Evolutionary conservation across 2,113 vertebrate genomes (phyloP).

Genomic region (Sapayoa aenigma): DNA sequence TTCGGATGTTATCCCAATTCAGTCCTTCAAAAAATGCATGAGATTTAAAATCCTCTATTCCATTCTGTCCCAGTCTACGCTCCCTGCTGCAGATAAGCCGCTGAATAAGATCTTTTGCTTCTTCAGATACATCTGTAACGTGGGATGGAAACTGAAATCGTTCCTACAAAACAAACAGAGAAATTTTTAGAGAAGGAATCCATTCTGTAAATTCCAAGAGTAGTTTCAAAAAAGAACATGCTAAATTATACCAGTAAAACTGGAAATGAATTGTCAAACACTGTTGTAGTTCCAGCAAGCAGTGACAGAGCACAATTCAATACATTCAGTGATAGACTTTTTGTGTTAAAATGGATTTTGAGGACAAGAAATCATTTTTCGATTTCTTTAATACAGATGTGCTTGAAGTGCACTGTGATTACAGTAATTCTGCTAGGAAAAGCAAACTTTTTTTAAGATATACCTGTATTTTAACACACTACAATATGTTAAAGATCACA

Average conservation of each 20-base stretch:
- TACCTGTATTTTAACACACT: background rate
- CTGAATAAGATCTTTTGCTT: conserved; percentile 95
- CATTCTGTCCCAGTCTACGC: conserved; percentile 87
- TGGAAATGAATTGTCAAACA: background rate
- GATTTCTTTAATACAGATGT: background rate
- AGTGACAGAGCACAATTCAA: background rate
- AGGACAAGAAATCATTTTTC: background rate
- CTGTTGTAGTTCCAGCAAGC: background rate
- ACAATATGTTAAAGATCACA: background rate
- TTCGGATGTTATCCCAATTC: conserved; percentile 92
- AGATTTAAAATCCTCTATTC: conserved; percentile 91
- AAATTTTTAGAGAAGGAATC: background rate
- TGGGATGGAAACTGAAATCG: conserved; percentile 96
- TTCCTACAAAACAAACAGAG: conserved; percentile 74
- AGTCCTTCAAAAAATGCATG: conserved; percentile 91
- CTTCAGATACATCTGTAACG: conserved; percentile 89
- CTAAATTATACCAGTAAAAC: background rate
- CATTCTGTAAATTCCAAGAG: background rate
- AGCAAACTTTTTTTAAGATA: background rate
- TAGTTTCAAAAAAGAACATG: background rate
- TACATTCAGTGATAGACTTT: background rate
- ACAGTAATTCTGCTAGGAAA: background rate
- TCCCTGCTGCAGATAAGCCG: conserved; percentile 91
- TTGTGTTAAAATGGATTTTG: background rate
- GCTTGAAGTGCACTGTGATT: background rate